Conservation (phyloP, 2,797 vertebrate species). For the Mus spretus region DNA sequence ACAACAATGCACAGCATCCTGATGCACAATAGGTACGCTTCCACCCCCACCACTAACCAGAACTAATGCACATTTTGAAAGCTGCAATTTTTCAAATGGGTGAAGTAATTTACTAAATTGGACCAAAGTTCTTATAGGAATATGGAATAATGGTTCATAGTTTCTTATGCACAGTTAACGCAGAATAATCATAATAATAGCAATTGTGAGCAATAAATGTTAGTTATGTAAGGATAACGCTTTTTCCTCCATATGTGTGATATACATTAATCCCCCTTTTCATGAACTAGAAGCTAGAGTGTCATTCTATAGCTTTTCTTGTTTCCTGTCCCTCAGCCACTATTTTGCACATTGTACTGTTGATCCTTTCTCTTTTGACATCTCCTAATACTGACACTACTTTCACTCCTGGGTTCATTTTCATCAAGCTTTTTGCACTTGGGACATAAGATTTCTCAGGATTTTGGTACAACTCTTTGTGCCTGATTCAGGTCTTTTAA, state of each 20-base stretch:
- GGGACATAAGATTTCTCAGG: conserved; percentile 3
- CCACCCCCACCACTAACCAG: neutral
- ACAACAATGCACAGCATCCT: neutral
- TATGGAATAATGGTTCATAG: conserved; percentile 39
- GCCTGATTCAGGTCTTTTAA: neutral
- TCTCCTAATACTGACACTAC: neutral
- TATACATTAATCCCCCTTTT: conserved; percentile 40
- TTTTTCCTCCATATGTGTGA: neutral
- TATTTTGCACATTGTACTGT: conserved; percentile 2
- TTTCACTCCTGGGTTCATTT: neutral
- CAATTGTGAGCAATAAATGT: conserved; percentile 52
- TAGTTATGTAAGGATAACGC: conserved; percentile 57
- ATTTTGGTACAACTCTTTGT: neutral
- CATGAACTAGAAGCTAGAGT: conserved; percentile 1
- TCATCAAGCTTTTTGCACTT: conserved; percentile 1
- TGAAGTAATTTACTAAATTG: conserved; percentile 69
- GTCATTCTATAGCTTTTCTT: conserved; percentile 29
- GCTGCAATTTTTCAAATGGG: conserved; percentile 65
- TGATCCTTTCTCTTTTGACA: neutral
- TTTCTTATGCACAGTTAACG: conserved; percentile 53
- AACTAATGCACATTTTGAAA: conserved; percentile 70
- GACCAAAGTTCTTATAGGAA: conserved; percentile 45
- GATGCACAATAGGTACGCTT: neutral
- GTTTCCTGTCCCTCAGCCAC: conserved; percentile 1
- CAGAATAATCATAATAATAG: conserved; percentile 66